phyloP scores from a whole-genome alignment of 2,888 invertebrate species.

The Andrena trimmerana region DNA sequence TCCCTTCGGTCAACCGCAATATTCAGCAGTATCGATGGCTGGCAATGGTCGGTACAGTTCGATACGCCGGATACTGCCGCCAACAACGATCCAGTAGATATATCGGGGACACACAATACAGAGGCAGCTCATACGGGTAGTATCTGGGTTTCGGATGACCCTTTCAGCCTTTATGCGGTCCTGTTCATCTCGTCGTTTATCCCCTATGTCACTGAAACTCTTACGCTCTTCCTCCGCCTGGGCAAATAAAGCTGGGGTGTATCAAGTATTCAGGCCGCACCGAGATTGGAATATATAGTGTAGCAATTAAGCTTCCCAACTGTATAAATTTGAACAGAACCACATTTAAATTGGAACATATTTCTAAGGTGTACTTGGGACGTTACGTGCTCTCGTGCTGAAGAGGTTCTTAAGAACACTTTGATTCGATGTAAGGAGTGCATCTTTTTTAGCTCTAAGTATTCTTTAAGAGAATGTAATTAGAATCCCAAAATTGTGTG shows the following conservation, averaged over 20 bases:
- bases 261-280: background rate
- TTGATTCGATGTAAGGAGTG: too few species aligned
- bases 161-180: conserved; percentile 63
- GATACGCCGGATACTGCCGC: conserved; percentile 60
- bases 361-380: background rate
- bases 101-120: conserved; percentile 48
- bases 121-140: conserved; percentile 53
- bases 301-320: background rate
- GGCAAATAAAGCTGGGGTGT: conserved; percentile 13
- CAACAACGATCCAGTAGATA: conserved; percentile 39
- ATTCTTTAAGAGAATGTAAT: too few species aligned
- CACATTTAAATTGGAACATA: too few species aligned
- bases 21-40: background rate
- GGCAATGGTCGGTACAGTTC: conserved; percentile 4
- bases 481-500: too few species aligned
- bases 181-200: conserved; percentile 38
- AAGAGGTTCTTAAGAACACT: too few species aligned
- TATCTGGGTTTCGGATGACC: conserved; percentile 62
- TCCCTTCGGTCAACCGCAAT: conserved; percentile 1
- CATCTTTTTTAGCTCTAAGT: too few species aligned
- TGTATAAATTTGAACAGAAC: too few species aligned
- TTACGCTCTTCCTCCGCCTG: conserved; percentile 19
- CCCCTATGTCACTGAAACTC: conserved; percentile 39
- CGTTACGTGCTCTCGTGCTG: too few species aligned
- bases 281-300: conserved; percentile 12